A percentile compares a stretch with the other conserved stretches of the same genome.
These are phyloP conservation scores for Oscarella lobularis DNA, from an alignment of 37 sponge, comb jelly and placozoan genomes.

Conservation along the genomic window DNA sequence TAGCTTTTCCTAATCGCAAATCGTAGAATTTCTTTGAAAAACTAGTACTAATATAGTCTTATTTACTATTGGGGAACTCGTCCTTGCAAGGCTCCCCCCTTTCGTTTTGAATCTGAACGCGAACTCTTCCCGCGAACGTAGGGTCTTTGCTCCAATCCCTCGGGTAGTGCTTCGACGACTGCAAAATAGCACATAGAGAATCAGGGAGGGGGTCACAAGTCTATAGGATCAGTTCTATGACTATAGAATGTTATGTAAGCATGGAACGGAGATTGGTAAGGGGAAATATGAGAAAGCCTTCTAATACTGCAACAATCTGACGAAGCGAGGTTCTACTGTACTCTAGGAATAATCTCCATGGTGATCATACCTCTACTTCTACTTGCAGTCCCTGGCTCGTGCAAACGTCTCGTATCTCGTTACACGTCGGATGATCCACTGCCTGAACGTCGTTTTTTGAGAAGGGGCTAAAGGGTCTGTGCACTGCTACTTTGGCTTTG, in stretches of 20 bases:
- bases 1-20: neutral
- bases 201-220: neutral
- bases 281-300: too few relatives aligned
- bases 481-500: slow-evolving; percentile 22
- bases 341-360: too few relatives aligned
- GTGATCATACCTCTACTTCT: slow-evolving; percentile 23
- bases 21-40: too few relatives aligned
- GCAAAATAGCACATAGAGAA: neutral
- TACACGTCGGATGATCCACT: slow-evolving; percentile 47
- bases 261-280: too few relatives aligned
- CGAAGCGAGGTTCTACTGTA: too few relatives aligned
- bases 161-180: slow-evolving; percentile 36
- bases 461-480: neutral
- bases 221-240: too few relatives aligned
- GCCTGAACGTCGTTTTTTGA: slow-evolving; percentile 31
- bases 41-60: too few relatives aligned
- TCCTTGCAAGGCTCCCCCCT: slow-evolving; percentile 20
- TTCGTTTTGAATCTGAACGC: slow-evolving; percentile 36
- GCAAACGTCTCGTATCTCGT: slow-evolving; percentile 63
- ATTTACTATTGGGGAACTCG: slow-evolving; percentile 28
- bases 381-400: slow-evolving; percentile 25
- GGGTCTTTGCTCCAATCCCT: slow-evolving; percentile 40
- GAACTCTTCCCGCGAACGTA: slow-evolving; percentile 42
- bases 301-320: too few relatives aligned
- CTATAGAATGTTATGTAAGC: too few relatives aligned